phyloP scores from a whole-genome alignment of 35 echinoderm and acorn worm genomes.

The Heliocidaris erythrogramma region DNA sequence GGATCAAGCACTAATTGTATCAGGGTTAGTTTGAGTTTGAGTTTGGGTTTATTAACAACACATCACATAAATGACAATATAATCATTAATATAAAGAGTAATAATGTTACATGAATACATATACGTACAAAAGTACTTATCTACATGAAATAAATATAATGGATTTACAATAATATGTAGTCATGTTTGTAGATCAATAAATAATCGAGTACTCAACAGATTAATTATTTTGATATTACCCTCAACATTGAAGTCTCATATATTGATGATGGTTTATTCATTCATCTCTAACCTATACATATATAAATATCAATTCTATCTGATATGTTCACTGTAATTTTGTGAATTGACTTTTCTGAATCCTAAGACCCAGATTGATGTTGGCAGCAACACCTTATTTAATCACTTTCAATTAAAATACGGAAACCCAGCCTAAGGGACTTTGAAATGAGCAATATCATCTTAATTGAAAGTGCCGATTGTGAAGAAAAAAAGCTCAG shows the following conservation, averaged over 20 bases:
- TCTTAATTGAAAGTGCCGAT: neutral
- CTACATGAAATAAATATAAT: no score
- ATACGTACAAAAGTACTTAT: no score
- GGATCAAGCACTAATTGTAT: no score
- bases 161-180: no score
- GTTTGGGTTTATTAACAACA: no score
- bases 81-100: no score
- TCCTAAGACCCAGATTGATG: neutral
- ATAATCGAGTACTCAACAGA: no score
- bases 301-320: neutral
- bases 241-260: neutral
- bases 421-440: neutral
- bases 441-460: conserved; percentile 24
- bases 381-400: neutral
- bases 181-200: no score
- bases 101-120: no score
- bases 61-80: no score
- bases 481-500: neutral
- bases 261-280: neutral
- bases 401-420: conserved; percentile 26
- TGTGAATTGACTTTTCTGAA: neutral
- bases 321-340: neutral
- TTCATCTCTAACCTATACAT: neutral
- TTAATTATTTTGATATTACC: no score
- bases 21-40: no score